These are phyloP conservation scores for Aphaenogaster rudis DNA, from an alignment of 1,140 invertebrate species.

Conservation along the genomic window DNA sequence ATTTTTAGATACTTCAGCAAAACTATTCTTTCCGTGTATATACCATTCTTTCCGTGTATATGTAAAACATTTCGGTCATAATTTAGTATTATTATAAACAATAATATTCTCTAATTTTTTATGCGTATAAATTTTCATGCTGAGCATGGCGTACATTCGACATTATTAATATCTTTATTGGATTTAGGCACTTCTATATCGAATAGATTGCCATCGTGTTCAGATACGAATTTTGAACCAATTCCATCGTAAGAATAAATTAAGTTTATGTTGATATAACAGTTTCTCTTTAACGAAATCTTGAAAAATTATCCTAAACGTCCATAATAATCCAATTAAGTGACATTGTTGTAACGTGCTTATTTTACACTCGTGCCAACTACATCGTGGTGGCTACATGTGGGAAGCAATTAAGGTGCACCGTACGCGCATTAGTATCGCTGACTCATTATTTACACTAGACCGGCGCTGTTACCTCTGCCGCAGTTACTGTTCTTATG, in stretches of 20 bases:
- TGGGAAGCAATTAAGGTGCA: slow-evolving; percentile 49
- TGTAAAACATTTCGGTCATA: too few species aligned
- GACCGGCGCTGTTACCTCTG: neutral
- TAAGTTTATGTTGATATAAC: neutral
- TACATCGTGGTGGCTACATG: neutral
- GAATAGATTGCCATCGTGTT: too few species aligned
- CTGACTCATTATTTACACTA: slow-evolving; percentile 52
- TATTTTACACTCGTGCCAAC: neutral
- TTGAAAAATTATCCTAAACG: neutral
- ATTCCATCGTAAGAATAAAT: neutral
- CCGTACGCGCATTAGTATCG: slow-evolving; percentile 31
- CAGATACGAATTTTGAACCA: too few species aligned
- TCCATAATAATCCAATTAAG: neutral
- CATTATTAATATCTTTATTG: too few species aligned
- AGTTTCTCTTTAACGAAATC: neutral
- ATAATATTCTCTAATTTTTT: too few species aligned
- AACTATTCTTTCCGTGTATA: too few species aligned
- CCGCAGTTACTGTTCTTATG: slow-evolving; percentile 29
- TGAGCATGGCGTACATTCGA: too few species aligned
- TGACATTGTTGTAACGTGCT: neutral
- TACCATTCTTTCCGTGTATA: too few species aligned
- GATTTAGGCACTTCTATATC: too few species aligned
- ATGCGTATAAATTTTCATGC: too few species aligned
- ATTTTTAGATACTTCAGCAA: too few species aligned
- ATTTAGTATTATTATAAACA: too few species aligned